Percentiles rank a stretch among this genome's conserved stretches.
Conservation (phyloP, 1,140 invertebrate genomes). For the Linepithema humile region DNA sequence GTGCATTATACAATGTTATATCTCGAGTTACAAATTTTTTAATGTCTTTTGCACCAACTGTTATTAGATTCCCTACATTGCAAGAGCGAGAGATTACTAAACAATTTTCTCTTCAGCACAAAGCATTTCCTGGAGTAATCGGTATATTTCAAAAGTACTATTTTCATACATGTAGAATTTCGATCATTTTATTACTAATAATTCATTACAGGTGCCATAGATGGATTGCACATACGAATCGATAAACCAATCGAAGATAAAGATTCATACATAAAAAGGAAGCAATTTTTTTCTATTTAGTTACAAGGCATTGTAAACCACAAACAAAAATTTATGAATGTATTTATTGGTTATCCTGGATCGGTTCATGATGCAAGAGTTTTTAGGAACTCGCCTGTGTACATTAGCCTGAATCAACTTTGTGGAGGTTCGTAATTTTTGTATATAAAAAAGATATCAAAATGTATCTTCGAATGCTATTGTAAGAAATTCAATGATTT, state of each 20-base stretch:
- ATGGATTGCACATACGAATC: conserved; percentile 67
- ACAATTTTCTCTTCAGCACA: neutral
- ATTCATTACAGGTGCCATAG: conserved; percentile 48
- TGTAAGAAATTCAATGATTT: neutral
- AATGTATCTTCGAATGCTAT: too few species aligned
- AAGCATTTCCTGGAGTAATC: conserved; percentile 11
- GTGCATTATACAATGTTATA: neutral
- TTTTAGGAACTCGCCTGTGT: conserved; percentile 57
- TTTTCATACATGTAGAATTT: conserved; percentile 2
- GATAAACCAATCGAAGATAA: conserved; percentile 52
- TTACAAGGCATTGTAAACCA: conserved; percentile 66
- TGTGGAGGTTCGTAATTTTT: neutral
- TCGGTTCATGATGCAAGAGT: conserved; percentile 63
- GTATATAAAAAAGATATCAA: neutral
- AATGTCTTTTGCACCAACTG: neutral
- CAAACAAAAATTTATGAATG: conserved; percentile 64
- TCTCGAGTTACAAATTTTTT: conserved; percentile 8
- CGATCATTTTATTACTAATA: neutral
- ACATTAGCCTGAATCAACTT: conserved; percentile 56
- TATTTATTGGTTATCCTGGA: conserved; percentile 70
- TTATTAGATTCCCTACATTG: conserved; percentile 3
- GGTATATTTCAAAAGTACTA: neutral
- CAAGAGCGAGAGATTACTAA: neutral
- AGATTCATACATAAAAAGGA: conserved; percentile 65
- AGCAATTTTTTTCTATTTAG: conserved; percentile 63